These are phyloP conservation scores for Psittacula cyanocephala DNA, from an alignment of 2,113 vertebrate species.

Conservation along the genomic window DNA sequence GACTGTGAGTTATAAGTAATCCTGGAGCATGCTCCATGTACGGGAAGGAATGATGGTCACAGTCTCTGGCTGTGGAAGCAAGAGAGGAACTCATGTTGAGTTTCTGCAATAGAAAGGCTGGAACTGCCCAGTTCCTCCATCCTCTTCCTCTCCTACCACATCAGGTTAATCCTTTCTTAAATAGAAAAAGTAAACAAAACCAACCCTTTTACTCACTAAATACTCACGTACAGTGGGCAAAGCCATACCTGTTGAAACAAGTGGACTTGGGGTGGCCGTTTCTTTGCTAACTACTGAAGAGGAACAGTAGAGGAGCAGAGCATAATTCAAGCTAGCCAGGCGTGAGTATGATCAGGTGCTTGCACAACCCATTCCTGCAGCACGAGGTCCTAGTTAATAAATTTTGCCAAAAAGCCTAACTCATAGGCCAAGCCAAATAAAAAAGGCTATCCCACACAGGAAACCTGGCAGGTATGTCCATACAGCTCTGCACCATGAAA, in stretches of 20 bases:
- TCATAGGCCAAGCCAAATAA: neutral
- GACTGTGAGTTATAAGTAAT: neutral
- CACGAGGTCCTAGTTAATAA: neutral
- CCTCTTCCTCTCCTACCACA: neutral
- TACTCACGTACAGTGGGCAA: neutral
- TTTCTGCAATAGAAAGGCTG: neutral
- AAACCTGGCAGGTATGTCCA: neutral
- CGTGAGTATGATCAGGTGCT: neutral
- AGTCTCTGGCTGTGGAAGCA: neutral
- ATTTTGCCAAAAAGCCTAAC: neutral
- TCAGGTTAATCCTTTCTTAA: neutral
- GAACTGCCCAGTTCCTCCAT: neutral
- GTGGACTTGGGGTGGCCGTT: neutral
- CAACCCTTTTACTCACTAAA: neutral
- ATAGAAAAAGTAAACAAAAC: neutral
- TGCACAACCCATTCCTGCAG: neutral
- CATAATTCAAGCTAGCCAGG: neutral
- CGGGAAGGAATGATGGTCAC: neutral
- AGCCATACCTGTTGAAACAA: neutral
- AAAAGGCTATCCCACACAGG: neutral
- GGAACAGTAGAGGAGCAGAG: neutral
- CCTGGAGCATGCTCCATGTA: neutral
- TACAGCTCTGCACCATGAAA: neutral
- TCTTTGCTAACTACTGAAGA: neutral
- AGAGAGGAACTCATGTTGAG: neutral